Conservation (phyloP, 2,113 vertebrate species). For the Dissostichus mawsoni region DNA sequence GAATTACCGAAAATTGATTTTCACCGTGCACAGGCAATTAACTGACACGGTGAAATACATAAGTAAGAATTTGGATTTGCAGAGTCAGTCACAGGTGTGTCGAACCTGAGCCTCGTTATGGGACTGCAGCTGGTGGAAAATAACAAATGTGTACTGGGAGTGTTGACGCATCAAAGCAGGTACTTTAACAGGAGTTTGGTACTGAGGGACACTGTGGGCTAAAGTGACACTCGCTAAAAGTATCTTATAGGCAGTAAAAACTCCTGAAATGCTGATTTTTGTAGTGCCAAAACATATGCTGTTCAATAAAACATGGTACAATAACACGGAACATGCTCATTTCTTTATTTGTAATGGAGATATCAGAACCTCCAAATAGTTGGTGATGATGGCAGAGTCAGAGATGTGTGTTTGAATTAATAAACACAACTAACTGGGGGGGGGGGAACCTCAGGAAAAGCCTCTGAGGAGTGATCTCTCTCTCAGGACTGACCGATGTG, state of each 20-base stretch:
- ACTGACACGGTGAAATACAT: conserved; percentile 13
- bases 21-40: not conserved
- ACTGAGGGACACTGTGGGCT: conserved; percentile 5
- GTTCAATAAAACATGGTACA: not conserved
- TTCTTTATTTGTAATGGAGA: no score
- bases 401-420: no score
- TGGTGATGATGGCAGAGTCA: no score
- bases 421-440: no score
- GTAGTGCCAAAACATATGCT: not conserved
- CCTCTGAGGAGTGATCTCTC: no score
- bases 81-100: conserved; percentile 25
- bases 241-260: not conserved
- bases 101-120: conserved; percentile 39
- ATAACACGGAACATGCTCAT: no score
- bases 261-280: not conserved
- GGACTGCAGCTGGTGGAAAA: conserved; percentile 46
- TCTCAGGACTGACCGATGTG: no score
- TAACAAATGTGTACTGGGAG: conserved; percentile 15
- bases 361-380: no score
- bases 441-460: no score
- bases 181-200: conserved; percentile 9
- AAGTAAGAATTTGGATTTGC: conserved; percentile 20
- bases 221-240: conserved; percentile 25
- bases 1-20: conserved; percentile 5
- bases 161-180: conserved; percentile 6